Conservation (phyloP, 2,113 vertebrate genomes). For the Platysteira castanea region DNA sequence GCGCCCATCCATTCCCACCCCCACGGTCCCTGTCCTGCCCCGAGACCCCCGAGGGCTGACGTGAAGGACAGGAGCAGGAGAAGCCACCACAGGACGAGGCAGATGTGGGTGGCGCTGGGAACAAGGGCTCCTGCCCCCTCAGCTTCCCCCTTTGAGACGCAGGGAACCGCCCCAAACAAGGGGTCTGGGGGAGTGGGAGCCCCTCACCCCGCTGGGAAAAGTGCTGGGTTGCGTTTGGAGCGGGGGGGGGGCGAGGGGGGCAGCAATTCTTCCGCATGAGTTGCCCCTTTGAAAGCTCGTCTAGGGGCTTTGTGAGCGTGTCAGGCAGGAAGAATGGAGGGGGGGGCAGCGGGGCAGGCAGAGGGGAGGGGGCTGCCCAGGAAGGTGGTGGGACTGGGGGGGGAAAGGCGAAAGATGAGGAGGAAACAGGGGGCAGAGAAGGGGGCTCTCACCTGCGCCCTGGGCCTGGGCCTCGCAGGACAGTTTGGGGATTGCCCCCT, state of each 20-base stretch:
- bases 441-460: not conserved
- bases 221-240: not conserved
- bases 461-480: not conserved
- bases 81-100: not conserved
- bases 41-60: not conserved
- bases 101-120: not conserved
- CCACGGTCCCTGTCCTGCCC: not conserved
- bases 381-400: not conserved
- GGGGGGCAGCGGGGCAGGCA: not conserved
- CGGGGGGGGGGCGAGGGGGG: not conserved
- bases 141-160: not conserved
- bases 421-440: not conserved
- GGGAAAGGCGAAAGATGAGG: not conserved
- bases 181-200: conserved; percentile 1
- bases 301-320: conserved; percentile 51
- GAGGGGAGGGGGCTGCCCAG: not conserved
- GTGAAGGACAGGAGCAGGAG: not conserved
- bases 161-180: not conserved
- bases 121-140: not conserved
- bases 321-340: conserved; percentile 38
- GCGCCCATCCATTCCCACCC: not conserved
- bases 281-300: conserved; percentile 53
- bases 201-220: conserved; percentile 41
- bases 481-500: not conserved
- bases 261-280: conserved; percentile 56